Percentiles rank a stretch among this genome's conserved stretches.
These are phyloP conservation scores for Sebastiscus tertius DNA, from an alignment of 2,797 vertebrate genomes.

Conservation along the genomic window DNA sequence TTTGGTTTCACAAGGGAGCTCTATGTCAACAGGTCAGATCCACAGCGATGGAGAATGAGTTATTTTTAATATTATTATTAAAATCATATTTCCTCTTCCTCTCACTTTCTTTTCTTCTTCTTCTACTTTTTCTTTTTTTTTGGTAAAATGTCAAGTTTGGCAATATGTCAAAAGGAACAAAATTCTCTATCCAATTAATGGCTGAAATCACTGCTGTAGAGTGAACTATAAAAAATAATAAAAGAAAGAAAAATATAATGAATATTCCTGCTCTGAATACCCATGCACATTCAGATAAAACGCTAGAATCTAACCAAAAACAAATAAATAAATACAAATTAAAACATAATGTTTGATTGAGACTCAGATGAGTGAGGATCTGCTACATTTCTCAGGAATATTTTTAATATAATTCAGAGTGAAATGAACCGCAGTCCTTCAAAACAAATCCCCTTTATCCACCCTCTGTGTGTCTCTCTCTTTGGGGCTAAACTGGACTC, in stretches of 20 bases:
- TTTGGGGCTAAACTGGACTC: constrained; percentile 45
- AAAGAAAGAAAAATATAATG: neutral
- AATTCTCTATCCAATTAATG: constrained; percentile 45
- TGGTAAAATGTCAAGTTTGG: constrained; percentile 47
- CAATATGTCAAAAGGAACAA: constrained; percentile 48
- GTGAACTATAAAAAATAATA: neutral
- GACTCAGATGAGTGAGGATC: neutral
- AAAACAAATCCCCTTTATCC: constrained; percentile 29
- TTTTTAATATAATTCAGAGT: neutral
- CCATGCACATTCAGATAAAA: neutral
- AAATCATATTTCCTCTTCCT: neutral
- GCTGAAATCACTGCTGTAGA: neutral
- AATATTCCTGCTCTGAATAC: neutral
- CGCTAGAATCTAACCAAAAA: fast-evolving
- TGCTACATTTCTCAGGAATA: neutral
- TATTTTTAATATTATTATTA: constrained; percentile 2
- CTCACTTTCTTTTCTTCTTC: neutral
- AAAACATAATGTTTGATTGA: neutral
- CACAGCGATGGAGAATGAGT: neutral
- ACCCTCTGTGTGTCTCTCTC: constrained; percentile 10
- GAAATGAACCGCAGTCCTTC: constrained; percentile 1
- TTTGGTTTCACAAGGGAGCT: neutral
- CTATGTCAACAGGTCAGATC: neutral
- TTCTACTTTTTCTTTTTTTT: neutral
- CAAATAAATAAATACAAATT: neutral